Evolutionary conservation across 2,888 invertebrate genomes (phyloP).

Genomic region (Trichopria drosophilae): DNA sequence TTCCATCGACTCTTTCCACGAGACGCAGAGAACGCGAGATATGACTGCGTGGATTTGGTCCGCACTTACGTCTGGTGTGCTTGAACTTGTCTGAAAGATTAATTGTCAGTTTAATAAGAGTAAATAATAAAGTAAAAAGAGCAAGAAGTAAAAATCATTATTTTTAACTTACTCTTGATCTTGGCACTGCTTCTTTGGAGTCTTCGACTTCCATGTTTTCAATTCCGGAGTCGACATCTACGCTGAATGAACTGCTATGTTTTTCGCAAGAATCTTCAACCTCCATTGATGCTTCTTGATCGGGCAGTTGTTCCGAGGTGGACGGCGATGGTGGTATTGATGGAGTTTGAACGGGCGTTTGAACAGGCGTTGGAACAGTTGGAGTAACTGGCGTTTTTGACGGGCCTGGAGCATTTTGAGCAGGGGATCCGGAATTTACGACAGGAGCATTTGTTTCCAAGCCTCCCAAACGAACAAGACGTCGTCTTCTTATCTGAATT

Average conservation of each 20-base stretch:
- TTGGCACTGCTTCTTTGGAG: constrained; percentile 49
- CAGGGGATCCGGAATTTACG: not conserved
- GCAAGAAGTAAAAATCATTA: not conserved
- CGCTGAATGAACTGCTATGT: constrained; percentile 60
- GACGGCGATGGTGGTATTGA: constrained; percentile 45
- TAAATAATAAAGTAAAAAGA: constrained; percentile 1
- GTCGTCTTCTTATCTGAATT: constrained; percentile 74
- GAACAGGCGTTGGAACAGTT: constrained; percentile 26
- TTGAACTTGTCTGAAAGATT: constrained; percentile 53
- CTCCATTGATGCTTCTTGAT: constrained; percentile 61
- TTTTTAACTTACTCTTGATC: constrained; percentile 48
- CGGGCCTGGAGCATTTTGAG: not conserved
- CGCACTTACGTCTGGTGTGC: constrained; percentile 63
- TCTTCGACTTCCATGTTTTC: constrained; percentile 76
- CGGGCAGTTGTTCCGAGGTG: constrained; percentile 44
- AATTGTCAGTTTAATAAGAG: constrained; percentile 2
- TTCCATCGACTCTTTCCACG: constrained; percentile 64
- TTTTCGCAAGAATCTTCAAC: constrained; percentile 63
- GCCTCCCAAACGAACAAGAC: constrained; percentile 73
- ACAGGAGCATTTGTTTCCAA: constrained; percentile 61
- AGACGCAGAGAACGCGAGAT: constrained; percentile 72
- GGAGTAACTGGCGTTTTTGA: constrained; percentile 56
- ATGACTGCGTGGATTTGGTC: constrained; percentile 69
- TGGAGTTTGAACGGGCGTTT: not conserved
- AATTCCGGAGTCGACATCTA: constrained; percentile 72